Conservation (phyloP, 2,797 vertebrate genomes). For the Phrynocephalus vlangalii region DNA sequence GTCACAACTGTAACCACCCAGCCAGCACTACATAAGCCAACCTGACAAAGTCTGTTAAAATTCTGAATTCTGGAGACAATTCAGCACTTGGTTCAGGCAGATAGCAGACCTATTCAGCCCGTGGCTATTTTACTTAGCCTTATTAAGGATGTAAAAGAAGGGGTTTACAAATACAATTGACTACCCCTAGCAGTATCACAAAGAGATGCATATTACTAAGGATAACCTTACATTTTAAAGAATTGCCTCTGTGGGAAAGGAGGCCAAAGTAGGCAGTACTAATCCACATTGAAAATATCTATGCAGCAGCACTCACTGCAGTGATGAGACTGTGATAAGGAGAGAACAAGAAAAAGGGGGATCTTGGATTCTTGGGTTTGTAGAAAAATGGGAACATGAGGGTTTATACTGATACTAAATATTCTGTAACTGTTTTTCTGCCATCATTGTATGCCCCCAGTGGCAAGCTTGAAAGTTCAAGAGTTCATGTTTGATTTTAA, state of each 20-base stretch:
- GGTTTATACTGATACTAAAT: neutral
- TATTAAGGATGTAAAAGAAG: neutral
- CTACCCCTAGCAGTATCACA: neutral
- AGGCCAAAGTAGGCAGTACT: neutral
- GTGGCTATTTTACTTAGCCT: neutral
- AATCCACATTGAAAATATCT: neutral
- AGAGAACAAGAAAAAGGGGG: neutral
- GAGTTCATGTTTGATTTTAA: conserved; percentile 66
- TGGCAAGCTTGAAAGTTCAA: conserved; percentile 55
- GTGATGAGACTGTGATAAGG: neutral
- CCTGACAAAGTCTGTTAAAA: neutral
- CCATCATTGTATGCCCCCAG: neutral
- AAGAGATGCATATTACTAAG: neutral
- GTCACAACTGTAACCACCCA: too few relatives aligned
- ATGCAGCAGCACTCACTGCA: neutral
- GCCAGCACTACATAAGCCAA: neutral
- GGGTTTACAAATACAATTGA: neutral
- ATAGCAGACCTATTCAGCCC: neutral
- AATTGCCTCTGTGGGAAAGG: neutral
- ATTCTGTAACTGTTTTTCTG: neutral
- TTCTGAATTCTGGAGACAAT: neutral
- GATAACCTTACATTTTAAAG: neutral
- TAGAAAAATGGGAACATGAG: neutral
- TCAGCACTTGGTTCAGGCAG: neutral
- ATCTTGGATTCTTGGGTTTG: too few relatives aligned